Conservation (phyloP, 2,113 vertebrate species). For the Microcebus tavaratra region DNA sequence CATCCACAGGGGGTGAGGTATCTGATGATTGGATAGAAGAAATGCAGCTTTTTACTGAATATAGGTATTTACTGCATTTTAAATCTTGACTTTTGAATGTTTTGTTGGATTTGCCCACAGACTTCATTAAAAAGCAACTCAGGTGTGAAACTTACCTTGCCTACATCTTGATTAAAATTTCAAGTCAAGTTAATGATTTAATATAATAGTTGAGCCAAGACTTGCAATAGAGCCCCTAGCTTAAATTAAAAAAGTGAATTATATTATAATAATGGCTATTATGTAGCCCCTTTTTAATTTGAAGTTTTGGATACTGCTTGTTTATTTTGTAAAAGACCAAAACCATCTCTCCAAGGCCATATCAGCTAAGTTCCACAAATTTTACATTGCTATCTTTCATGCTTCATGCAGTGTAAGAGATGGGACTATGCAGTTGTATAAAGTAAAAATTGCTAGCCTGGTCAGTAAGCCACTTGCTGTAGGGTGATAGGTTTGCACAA, state of each 20-base stretch:
- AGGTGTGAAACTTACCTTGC: slow-evolving; percentile 49
- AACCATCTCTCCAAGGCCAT: background rate
- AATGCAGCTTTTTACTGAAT: background rate
- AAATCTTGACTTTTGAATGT: slow-evolving; percentile 30
- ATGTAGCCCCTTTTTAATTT: background rate
- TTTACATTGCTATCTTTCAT: background rate
- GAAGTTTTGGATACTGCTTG: background rate
- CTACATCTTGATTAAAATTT: slow-evolving; percentile 58
- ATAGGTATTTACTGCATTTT: background rate
- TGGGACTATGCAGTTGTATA: background rate
- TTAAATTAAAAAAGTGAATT: background rate
- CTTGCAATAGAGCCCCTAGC: background rate
- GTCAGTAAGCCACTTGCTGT: background rate
- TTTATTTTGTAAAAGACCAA: background rate
- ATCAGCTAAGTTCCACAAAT: background rate
- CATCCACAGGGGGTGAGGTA: background rate
- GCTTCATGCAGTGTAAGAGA: background rate
- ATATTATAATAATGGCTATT: background rate
- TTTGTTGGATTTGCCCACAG: slow-evolving; percentile 11
- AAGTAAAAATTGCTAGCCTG: background rate
- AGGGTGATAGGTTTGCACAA: background rate
- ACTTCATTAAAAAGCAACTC: slow-evolving; percentile 61
- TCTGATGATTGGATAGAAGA: background rate
- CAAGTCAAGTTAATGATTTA: slow-evolving; percentile 62
- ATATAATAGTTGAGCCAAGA: background rate